These are phyloP conservation scores for Callochromis pleurospilus DNA, from an alignment of 2,113 vertebrate species.

Conservation along the genomic window DNA sequence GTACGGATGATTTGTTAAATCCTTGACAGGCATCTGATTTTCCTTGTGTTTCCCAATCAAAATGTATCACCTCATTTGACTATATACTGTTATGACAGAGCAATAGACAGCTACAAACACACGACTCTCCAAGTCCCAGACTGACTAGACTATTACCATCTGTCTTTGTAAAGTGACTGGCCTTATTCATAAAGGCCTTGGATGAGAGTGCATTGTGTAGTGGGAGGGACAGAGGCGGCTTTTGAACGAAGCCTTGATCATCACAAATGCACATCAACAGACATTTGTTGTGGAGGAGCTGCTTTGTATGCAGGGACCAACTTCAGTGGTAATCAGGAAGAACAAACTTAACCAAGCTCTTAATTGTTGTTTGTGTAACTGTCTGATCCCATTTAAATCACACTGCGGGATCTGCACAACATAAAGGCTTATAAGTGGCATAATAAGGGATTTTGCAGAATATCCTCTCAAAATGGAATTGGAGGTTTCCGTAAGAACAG, in stretches of 20 bases:
- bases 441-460: conserved; percentile 30
- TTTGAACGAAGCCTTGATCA: conserved; percentile 44
- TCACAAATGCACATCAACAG: conserved; percentile 45
- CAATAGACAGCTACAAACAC: not conserved
- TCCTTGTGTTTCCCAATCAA: conserved; percentile 34
- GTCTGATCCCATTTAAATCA: conserved; percentile 61
- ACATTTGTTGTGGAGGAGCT: conserved; percentile 39
- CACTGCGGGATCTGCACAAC: conserved; percentile 23
- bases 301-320: conserved; percentile 47
- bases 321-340: conserved; percentile 64
- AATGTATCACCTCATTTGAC: conserved; percentile 42
- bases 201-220: conserved; percentile 1
- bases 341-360: conserved; percentile 73
- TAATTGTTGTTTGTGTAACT: conserved; percentile 73
- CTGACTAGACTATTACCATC: conserved; percentile 19
- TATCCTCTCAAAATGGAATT: conserved; percentile 31
- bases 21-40: conserved; percentile 14
- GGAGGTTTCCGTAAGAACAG: not conserved
- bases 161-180: conserved; percentile 39
- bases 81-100: conserved; percentile 28
- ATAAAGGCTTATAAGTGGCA: conserved; percentile 22
- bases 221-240: conserved; percentile 19
- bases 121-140: not conserved
- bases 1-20: conserved; percentile 12
- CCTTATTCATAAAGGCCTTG: conserved; percentile 29